phyloP scores from a whole-genome alignment of 2,797 vertebrate genomes.

The Taeniopygia guttata region DNA sequence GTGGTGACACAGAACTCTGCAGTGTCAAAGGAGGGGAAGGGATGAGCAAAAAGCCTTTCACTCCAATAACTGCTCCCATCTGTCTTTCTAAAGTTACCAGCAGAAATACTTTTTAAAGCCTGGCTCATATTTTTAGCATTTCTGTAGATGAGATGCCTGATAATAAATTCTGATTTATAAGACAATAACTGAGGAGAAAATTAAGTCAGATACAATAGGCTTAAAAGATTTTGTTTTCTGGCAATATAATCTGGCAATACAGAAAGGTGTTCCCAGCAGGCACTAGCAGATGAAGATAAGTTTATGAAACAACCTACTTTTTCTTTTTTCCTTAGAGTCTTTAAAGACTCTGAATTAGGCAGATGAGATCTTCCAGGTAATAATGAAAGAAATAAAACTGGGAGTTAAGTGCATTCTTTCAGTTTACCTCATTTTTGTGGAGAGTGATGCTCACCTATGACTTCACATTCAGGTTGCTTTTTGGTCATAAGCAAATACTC shows the following conservation, averaged over 20 bases:
- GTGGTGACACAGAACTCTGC: background rate
- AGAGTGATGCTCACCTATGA: background rate
- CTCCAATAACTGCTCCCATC: background rate
- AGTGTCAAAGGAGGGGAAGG: background rate
- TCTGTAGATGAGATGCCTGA: background rate
- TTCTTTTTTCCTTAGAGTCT: background rate
- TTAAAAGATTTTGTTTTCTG: conserved; percentile 42
- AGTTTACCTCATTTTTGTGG: background rate
- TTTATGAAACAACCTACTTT: conserved; percentile 3
- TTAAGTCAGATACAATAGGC: conserved; percentile 4
- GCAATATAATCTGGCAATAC: conserved; percentile 1
- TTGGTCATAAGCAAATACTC: background rate
- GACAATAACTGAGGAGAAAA: conserved; percentile 38
- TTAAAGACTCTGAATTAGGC: conserved; percentile 20
- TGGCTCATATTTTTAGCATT: conserved; percentile 5
- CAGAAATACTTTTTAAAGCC: background rate
- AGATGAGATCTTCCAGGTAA: background rate
- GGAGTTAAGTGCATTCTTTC: background rate
- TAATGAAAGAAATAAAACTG: background rate
- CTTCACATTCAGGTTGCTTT: background rate
- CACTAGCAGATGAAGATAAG: background rate
- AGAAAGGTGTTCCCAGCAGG: conserved; percentile 4
- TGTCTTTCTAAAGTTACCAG: background rate
- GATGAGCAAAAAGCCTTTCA: background rate
- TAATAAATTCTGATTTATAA: conserved; percentile 51